Conservation (phyloP, 1,140 invertebrate species). For the Papilio polytes region DNA sequence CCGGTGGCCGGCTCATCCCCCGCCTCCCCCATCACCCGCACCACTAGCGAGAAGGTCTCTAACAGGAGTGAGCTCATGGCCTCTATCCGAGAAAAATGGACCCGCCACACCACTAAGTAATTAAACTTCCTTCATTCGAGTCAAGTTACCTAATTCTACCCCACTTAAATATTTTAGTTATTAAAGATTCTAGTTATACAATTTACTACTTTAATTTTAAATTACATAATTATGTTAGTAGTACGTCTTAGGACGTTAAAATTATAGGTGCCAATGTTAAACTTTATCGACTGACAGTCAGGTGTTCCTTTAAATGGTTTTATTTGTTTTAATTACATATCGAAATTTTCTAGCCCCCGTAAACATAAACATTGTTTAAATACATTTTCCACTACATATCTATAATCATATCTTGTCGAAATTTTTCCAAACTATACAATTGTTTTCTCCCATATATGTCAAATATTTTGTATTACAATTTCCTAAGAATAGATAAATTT, state of each 20-base stretch:
- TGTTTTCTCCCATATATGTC: conserved; percentile 43
- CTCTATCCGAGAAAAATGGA: conserved; percentile 92
- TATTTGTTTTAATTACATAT: conserved; percentile 60
- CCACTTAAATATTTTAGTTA: conserved; percentile 39
- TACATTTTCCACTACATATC: conserved; percentile 50
- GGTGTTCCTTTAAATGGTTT: neutral
- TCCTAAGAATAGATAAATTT: neutral
- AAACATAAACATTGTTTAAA: conserved; percentile 44
- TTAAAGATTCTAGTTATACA: conserved; percentile 37
- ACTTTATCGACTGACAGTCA: neutral
- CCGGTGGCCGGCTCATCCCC: conserved; percentile 68
- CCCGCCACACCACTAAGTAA: conserved; percentile 94
- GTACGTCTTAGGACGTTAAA: conserved; percentile 19
- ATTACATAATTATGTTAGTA: neutral
- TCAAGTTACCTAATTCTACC: conserved; percentile 56
- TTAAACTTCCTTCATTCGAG: conserved; percentile 48
- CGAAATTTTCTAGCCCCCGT: conserved; percentile 52
- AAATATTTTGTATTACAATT: neutral
- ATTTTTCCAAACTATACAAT: conserved; percentile 57
- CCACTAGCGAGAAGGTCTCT: conserved; percentile 93
- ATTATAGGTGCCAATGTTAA: conserved; percentile 55
- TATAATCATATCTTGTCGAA: conserved; percentile 57
- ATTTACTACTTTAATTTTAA: conserved; percentile 26
- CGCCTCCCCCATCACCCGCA: conserved; percentile 88
- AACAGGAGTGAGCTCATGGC: conserved; percentile 92